Conservation (phyloP, 2,888 invertebrate genomes). For the Scaptomyza reducta region DNA sequence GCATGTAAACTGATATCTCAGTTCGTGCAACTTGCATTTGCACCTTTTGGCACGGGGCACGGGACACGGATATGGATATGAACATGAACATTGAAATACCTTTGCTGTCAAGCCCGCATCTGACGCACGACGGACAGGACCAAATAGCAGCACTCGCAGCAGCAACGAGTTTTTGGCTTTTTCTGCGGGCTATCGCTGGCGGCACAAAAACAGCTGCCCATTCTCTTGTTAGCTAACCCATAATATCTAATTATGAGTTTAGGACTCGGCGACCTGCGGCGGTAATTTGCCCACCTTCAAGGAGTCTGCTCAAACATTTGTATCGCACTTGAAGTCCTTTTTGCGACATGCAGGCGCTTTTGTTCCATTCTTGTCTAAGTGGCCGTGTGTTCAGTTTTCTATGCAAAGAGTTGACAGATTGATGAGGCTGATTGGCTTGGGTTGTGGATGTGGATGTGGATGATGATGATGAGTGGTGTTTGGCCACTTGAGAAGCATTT, state of each 20-base stretch:
- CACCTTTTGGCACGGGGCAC: constrained; percentile 79
- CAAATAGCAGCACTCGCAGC: constrained; percentile 39
- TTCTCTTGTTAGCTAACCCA: constrained; percentile 19
- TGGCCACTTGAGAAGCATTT: constrained; percentile 53
- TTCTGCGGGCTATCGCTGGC: constrained; percentile 64
- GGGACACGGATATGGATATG: constrained; percentile 31
- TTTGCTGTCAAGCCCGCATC: constrained; percentile 63
- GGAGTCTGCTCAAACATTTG: constrained; percentile 49
- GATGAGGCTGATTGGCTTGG: constrained; percentile 60
- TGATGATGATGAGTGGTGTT: constrained; percentile 23
- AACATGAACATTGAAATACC: constrained; percentile 47
- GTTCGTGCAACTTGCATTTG: constrained; percentile 61
- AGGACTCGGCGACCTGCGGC: constrained; percentile 62
- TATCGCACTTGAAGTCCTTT: constrained; percentile 34
- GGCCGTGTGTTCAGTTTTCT: constrained; percentile 56
- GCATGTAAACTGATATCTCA: constrained; percentile 67
- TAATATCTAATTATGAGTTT: constrained; percentile 53
- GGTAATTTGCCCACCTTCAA: constrained; percentile 77
- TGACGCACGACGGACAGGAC: constrained; percentile 20
- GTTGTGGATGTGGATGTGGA: not conserved
- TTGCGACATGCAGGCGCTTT: constrained; percentile 61
- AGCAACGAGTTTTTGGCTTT: constrained; percentile 34
- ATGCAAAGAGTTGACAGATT: constrained; percentile 69
- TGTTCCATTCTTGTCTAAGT: constrained; percentile 55
- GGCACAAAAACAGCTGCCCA: constrained; percentile 34